A percentile compares a stretch with the other conserved stretches of the same genome.
Evolutionary conservation across 1,140 invertebrate species (phyloP).

Genomic region (Drosophila albomicans): DNA sequence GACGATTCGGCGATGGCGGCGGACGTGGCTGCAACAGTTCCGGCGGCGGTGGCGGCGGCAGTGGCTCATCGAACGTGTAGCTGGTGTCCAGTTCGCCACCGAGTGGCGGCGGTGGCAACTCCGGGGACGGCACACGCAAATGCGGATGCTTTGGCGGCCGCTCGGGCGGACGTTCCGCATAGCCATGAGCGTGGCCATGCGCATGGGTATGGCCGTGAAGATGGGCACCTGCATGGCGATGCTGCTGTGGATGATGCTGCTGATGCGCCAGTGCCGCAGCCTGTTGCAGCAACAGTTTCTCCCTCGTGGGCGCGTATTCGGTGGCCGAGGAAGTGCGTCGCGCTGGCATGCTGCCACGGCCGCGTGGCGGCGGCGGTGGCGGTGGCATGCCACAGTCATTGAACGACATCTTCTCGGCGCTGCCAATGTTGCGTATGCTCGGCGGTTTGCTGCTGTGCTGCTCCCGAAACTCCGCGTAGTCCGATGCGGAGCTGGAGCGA

Average conservation of each 20-base stretch:
- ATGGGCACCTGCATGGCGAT: constrained; percentile 33
- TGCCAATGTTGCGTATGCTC: constrained; percentile 76
- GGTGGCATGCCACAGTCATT: constrained; percentile 84
- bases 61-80: constrained; percentile 88
- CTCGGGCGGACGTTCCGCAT: constrained; percentile 86
- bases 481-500: constrained; percentile 89
- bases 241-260: constrained; percentile 81
- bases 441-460: constrained; percentile 66
- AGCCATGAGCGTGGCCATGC: neutral
- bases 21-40: constrained; percentile 80
- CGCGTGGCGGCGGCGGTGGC: constrained; percentile 82
- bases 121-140: constrained; percentile 88
- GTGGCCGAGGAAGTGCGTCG: constrained; percentile 80
- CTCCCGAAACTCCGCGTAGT: constrained; percentile 87
- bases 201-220: neutral
- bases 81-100: constrained; percentile 87
- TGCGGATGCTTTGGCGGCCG: constrained; percentile 90
- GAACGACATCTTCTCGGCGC: constrained; percentile 77
- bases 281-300: constrained; percentile 76
- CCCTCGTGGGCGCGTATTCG: constrained; percentile 79
- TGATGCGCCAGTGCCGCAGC: constrained; percentile 77
- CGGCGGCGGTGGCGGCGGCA: constrained; percentile 90
- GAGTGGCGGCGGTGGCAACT: constrained; percentile 90
- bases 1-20: constrained; percentile 70
- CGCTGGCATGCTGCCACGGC: constrained; percentile 71